Conservation (phyloP, 2,113 vertebrate genomes). For the Eubucco bourcierii region DNA sequence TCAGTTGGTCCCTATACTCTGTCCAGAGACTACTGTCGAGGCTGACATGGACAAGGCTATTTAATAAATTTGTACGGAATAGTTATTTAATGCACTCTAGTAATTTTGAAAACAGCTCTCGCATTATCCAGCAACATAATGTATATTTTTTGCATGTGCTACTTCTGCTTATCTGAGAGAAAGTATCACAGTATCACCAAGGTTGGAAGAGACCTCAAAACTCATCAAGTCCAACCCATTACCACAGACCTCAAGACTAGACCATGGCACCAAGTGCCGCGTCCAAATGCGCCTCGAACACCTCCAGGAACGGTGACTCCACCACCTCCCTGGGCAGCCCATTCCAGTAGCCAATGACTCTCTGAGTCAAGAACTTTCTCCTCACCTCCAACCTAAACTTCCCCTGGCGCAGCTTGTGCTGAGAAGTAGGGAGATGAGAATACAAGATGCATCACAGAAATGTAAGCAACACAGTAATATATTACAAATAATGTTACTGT, state of each 20-base stretch:
- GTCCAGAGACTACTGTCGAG: neutral
- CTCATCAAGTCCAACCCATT: too few relatives aligned
- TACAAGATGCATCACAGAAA: neutral
- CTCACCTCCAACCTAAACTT: too few relatives aligned
- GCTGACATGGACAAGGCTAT: neutral
- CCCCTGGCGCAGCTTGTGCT: too few relatives aligned
- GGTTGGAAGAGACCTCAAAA: too few relatives aligned
- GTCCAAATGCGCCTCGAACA: too few relatives aligned
- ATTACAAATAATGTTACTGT: neutral
- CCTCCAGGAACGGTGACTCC: too few relatives aligned
- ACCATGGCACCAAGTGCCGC: too few relatives aligned
- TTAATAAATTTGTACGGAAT: neutral
- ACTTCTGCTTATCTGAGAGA: neutral
- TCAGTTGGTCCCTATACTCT: neutral
- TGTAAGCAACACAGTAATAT: neutral
- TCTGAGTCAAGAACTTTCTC: too few relatives aligned
- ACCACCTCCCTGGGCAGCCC: too few relatives aligned
- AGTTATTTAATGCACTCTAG: neutral
- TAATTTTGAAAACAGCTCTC: neutral
- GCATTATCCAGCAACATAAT: neutral
- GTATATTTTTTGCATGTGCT: neutral
- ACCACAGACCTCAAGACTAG: too few relatives aligned
- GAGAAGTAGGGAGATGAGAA: neutral
- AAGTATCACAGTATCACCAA: too few relatives aligned
- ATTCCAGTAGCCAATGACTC: too few relatives aligned